Evolutionary conservation across 2,797 vertebrate species (phyloP), one percentile per base, ranked within the genome.

Genomic region (Phalanger gymnotis): DNA sequence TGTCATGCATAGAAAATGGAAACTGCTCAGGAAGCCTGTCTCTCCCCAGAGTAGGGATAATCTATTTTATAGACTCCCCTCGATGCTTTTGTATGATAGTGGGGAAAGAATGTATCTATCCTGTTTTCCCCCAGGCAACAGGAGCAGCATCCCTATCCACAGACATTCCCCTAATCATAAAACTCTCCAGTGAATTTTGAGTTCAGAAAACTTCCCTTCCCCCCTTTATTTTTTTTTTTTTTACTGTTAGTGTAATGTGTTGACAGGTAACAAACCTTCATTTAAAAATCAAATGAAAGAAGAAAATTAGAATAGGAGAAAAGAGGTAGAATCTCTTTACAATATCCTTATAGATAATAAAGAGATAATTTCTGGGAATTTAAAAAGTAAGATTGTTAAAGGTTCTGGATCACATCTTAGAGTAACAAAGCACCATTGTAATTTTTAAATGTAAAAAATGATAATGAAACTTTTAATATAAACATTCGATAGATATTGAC

Each of bases 21-120:
- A 96, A 91, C 27, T 93, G 2, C 61, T 93, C 91, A 61, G 93
- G 54, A 40, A 52, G 54, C 30, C 34, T 87, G 90, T 81, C 25
- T 53, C 90, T 92, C 47, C 54, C 53, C 52, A 58, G 52, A 61
- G 27, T 53, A 14, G 57, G 55, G n/a, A 73, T 25, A 40, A 81
- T 47, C 0, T 81, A 11, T 81, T 81, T 47, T 81, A 47, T 7
- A 81, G 19, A 47, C 40, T 81, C 25, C 40, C 7, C 73, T 73
- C 66, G 40, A 40, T 40, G n/a, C n/a, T 31, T 81, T 81, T 47
- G 22, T 81, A 40, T 25, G 40, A 40, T 81, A 47, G 19, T 81
- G 73, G 73, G 40, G 22, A 81, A 81, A 47, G 40, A 81, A 25
- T 81, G 22, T 81, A 47, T 81, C 4, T 47, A 22, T 25, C 22